A percentile compares a stretch with the other conserved stretches of the same genome.
phyloP scores from a whole-genome alignment of 53 echinoderm and acorn worm species.

The Glandiceps talaboti region DNA sequence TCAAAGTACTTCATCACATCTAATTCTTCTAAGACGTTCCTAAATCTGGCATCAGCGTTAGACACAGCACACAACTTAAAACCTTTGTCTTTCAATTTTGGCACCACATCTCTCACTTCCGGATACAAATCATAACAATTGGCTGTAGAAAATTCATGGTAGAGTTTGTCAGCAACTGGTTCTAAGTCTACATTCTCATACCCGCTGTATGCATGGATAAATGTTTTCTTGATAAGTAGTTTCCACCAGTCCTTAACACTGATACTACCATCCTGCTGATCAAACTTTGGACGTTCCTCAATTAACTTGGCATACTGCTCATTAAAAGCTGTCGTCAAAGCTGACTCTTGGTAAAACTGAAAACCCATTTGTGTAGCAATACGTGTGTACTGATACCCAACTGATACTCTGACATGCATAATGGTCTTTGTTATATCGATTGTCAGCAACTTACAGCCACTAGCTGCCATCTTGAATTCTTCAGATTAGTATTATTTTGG shows the following conservation, averaged over 20 bases:
- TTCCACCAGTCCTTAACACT: conserved; percentile 68
- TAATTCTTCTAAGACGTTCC: conserved; percentile 29
- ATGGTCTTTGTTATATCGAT: conserved; percentile 74
- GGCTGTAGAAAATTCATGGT: conserved; percentile 36
- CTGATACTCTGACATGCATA: conserved; percentile 51
- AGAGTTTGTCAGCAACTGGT: conserved; percentile 48
- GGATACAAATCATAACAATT: conserved; percentile 61
- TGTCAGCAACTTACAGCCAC: conserved; percentile 55
- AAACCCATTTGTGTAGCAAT: conserved; percentile 49
- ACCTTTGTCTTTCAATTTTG: conserved; percentile 58
- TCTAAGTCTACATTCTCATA: conserved; percentile 13
- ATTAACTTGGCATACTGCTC: conserved; percentile 25
- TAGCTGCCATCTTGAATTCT: neutral
- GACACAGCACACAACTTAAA: conserved; percentile 68
- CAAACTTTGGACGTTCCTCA: conserved; percentile 61
- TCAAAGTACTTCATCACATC: conserved; percentile 62
- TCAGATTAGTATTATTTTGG: no score
- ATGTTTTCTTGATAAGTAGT: conserved; percentile 50
- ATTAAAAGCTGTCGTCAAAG: conserved; percentile 28
- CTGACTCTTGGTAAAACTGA: conserved; percentile 17
- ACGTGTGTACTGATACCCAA: conserved; percentile 60
- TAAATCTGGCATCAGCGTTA: conserved; percentile 61
- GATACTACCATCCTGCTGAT: conserved; percentile 14
- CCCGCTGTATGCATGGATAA: conserved; percentile 24
- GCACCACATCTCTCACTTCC: conserved; percentile 71